These are phyloP conservation scores for Hybognathus amarus DNA, from an alignment of 2,797 vertebrate genomes.

Conservation along the genomic window DNA sequence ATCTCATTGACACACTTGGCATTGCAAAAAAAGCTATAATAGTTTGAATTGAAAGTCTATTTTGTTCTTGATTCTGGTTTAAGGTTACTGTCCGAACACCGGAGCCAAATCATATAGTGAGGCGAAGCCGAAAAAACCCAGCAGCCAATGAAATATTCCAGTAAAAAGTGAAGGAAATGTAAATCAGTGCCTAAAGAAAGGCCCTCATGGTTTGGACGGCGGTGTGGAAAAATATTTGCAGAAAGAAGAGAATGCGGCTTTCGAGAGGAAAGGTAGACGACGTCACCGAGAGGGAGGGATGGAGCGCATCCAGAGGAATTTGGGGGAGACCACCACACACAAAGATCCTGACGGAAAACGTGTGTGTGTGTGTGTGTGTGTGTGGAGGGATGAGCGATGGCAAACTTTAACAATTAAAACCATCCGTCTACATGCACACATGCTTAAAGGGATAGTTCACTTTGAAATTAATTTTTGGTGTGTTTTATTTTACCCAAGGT, in stretches of 20 bases:
- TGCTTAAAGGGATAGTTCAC: background rate
- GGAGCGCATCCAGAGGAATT: constrained; percentile 4
- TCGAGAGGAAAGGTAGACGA: constrained; percentile 64
- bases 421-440: constrained; percentile 49
- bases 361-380: no score
- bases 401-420: constrained; percentile 18
- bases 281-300: constrained; percentile 54
- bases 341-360: constrained; percentile 20
- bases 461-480: no score
- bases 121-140: background rate
- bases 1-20: no score
- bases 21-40: no score
- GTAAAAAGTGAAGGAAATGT: constrained; percentile 58
- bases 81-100: background rate
- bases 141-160: constrained; percentile 35
- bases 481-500: no score
- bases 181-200: constrained; percentile 69
- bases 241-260: constrained; percentile 67
- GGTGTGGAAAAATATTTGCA: constrained; percentile 77
- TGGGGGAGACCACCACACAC: background rate
- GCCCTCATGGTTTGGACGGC: constrained; percentile 76
- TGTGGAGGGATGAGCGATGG: background rate
- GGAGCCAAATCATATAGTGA: constrained; percentile 31
- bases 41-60: background rate
- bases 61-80: constrained; percentile 5